Percentiles rank a stretch among this genome's conserved stretches.
Evolutionary conservation across 2,888 invertebrate species (phyloP).

Genomic region (Cybosia mesomella): DNA sequence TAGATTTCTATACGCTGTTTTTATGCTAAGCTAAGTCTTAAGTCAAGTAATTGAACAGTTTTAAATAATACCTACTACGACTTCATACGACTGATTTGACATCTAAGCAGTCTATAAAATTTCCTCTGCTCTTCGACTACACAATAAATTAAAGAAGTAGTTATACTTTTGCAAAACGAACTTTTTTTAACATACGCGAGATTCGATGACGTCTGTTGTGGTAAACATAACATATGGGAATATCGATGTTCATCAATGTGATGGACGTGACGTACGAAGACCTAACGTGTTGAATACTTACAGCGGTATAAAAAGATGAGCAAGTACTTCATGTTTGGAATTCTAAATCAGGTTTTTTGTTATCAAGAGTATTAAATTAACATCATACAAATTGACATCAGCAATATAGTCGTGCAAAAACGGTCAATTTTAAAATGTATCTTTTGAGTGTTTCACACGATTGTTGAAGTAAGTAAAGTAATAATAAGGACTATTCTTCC

Average conservation of each 20-base stretch:
- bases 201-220: slow-evolving; percentile 3
- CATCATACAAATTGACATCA: background rate
- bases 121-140: too few species aligned
- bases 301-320: slow-evolving; percentile 5
- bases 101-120: too few species aligned
- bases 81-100: too few species aligned
- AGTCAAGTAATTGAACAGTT: too few species aligned
- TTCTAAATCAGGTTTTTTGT: background rate
- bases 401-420: background rate
- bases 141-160: too few species aligned
- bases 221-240: slow-evolving; percentile 8
- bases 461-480: background rate
- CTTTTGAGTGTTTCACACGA: background rate
- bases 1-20: background rate
- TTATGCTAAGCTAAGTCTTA: too few species aligned
- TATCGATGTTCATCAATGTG: background rate
- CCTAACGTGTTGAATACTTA: background rate
- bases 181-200: background rate
- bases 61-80: too few species aligned
- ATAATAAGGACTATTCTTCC: background rate
- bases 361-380: background rate
- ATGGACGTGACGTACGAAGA: slow-evolving; percentile 5
- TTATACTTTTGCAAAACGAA: too few species aligned
- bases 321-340: slow-evolving; percentile 8
- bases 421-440: background rate